Base-by-base conservation (phyloP, 2,113 vertebrate genomes). In the Chroicocephalus ridibundus region DNA sequence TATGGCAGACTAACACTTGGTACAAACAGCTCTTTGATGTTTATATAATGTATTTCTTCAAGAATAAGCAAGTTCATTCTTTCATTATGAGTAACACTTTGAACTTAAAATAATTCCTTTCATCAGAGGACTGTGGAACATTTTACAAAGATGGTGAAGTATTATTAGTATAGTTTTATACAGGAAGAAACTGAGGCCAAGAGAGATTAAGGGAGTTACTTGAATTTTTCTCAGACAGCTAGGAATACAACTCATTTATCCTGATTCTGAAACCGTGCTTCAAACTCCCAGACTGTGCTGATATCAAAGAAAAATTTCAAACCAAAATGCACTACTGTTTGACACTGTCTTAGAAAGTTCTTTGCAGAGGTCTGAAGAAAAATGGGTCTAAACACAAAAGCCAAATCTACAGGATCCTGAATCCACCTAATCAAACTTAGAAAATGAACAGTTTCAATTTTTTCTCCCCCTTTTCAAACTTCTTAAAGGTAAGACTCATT, bases 31-130 rank as follows among this genome's bases (percentile, higher is more conserved):
- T 57, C 96, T 97, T 96, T 94, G 77, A 95, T 92, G 91, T 94
- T 91, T 91, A 91, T 65, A 84, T 68, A 86, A 86, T 61, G 47
- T 88, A 78, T 84, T 92, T 93, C 88, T 76, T 93, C 57, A 93
- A 82, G 69, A 96, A 95, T 64, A 93, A 92, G 88, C 80, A 95
- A 91, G 76, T 72, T 92, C 40, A 18, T 49, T 89, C 83, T 87
- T 92, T 87, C 91, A 95, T 92, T 92, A 96, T 89, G 65, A 92
- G 74, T 69, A 93, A 89, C 74, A 84, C 86, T 95, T 96, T 95
- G 92, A 96, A 95, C 91, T 94, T 89, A 78, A 92, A 93, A 86
- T 79, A 89, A 78, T 71, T 89, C 65, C 86, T 89, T 91, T 96
- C 92, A 95, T 94, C 91, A 87, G 62, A 82, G 52, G 69, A 18